Evolutionary conservation across 2,113 vertebrate species (phyloP).

Genomic region (Cepphus grylle): DNA sequence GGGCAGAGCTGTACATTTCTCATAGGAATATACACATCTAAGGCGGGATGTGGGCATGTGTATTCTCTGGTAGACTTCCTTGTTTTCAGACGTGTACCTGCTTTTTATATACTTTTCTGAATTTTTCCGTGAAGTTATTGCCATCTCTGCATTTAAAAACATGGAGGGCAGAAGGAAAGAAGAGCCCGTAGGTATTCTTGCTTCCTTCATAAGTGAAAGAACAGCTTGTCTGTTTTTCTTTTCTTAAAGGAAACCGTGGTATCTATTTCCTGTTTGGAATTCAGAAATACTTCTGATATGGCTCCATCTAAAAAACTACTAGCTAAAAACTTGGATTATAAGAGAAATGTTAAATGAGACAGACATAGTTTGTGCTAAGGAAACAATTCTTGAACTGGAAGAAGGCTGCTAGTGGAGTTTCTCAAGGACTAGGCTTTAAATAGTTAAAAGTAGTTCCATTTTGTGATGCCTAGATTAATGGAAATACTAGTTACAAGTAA

Average conservation of each 20-base stretch:
- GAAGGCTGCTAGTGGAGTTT: background rate
- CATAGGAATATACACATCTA: background rate
- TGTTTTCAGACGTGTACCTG: background rate
- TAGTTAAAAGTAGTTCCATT: background rate
- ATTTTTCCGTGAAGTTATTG: background rate
- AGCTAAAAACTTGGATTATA: background rate
- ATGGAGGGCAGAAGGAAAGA: background rate
- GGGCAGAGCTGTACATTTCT: background rate
- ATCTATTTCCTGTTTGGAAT: background rate
- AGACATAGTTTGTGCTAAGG: background rate
- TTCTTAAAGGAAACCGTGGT: background rate
- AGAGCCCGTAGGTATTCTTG: background rate
- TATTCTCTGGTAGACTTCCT: background rate
- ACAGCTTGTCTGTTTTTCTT: background rate
- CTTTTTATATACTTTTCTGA: background rate
- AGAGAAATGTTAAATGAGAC: background rate
- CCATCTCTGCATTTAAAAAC: background rate
- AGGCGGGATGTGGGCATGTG: fast-evolving
- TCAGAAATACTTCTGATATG: background rate
- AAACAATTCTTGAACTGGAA: background rate
- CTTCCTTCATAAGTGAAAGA: background rate
- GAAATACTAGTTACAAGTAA: background rate
- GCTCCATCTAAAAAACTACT: background rate
- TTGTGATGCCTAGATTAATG: background rate
- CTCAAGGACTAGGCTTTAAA: background rate